Evolutionary conservation across 2,113 vertebrate genomes (phyloP).

Genomic region (Dendropsophus ebraccatus): DNA sequence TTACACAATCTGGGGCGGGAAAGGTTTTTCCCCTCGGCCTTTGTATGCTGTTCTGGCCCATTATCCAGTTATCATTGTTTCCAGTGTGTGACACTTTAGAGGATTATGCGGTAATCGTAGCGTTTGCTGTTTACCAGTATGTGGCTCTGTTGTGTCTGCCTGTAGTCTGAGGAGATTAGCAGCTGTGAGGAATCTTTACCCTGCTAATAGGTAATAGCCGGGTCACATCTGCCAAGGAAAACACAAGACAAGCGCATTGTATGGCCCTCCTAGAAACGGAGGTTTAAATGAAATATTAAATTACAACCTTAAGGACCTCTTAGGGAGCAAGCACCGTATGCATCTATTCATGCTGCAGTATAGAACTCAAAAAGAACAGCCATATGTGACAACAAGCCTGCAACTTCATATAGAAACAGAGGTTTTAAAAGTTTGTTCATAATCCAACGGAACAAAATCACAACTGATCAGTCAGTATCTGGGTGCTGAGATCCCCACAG

Average conservation of each 20-base stretch:
- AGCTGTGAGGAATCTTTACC: background rate
- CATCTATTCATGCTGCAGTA: too few relatives aligned
- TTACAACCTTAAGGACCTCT: background rate
- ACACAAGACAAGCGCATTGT: background rate
- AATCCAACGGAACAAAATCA: too few relatives aligned
- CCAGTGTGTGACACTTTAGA: conserved; percentile 3
- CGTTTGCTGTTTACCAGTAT: background rate
- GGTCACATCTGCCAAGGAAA: background rate
- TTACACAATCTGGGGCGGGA: conserved; percentile 24
- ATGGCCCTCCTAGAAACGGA: background rate
- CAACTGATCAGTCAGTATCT: too few relatives aligned
- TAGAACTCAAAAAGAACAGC: too few relatives aligned
- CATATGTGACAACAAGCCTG: too few relatives aligned
- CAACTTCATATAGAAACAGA: too few relatives aligned
- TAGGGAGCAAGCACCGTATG: too few relatives aligned
- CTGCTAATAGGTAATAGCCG: background rate
- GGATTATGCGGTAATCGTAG: conserved; percentile 27
- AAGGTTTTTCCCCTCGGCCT: background rate
- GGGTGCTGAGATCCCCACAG: too few relatives aligned
- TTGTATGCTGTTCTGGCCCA: conserved; percentile 12
- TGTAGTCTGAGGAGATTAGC: conserved; percentile 22
- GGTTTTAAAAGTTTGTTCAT: too few relatives aligned
- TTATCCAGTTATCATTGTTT: conserved; percentile 36
- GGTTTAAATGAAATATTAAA: background rate
- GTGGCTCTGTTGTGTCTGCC: conserved; percentile 9